Base-by-base conservation (phyloP, 2,888 invertebrate species). In the Tryphoninae sp. region DNA sequence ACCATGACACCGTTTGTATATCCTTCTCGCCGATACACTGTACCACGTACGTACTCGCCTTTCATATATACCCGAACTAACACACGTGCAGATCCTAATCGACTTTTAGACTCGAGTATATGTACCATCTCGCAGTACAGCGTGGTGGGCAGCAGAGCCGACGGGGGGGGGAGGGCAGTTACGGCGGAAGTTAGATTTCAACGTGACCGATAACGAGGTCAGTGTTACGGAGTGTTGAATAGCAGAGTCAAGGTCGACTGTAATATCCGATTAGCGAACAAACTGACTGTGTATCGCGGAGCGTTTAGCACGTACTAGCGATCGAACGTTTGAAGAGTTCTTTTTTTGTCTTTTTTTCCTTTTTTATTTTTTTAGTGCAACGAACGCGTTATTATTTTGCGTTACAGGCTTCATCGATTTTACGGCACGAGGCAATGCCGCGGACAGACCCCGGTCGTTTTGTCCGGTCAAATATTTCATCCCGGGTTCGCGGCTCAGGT, bases 391-490 rank as follows among this genome's bases (percentile, higher is more conserved):
- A 40, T 77, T 53, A 65, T 58, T 58, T 33, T 6, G 11, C 19
- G 45, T 49, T 72, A 72, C 51, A 16, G 42, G 58, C 51, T 58
- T 67, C 11, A 68, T 67, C 22, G 67, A 75, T 75, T 67, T 13
- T 16, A 22, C 67, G n/a, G 59, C 42, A 33, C 16, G 59, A 33
- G 42, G 51, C 16, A 59, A 73, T 33, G 76, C 49, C 51, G 72
- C 82, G 81, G 58, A 87, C 86, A 86, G 87, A 87, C 86, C 84
- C 86, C n/a, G 33, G 40, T 22, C 42, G 67, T 59, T 86, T 85
- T 86, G 89, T 86, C 85, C 86, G 86, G 86, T 85, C 87, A 87
- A 71, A 89, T 88, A 89, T 88, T 88, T 89, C 86, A 87, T 86
- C 84, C 86, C 86, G 86, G 86, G 87, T 87, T 74, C 77, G 75